Conservation (phyloP, 92 coral and sea anemone species). For the Heliopora coerulea region DNA sequence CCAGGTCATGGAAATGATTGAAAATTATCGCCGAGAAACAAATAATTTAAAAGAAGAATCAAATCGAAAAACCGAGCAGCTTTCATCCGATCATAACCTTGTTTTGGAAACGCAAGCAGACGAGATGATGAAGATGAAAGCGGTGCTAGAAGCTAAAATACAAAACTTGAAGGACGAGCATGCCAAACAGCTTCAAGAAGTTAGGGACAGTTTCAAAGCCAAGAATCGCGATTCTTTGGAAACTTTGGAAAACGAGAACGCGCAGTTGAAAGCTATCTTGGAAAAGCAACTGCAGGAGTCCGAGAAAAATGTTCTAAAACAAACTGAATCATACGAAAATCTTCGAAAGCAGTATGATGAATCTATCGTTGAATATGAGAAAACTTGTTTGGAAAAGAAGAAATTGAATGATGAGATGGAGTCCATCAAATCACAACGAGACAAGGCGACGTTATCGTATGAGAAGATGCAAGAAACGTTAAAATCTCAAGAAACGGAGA, state of each 20-base stretch:
- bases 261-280: constrained; percentile 77
- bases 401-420: constrained; percentile 54
- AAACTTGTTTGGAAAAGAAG: constrained; percentile 43
- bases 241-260: constrained; percentile 63
- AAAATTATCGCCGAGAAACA: constrained; percentile 69
- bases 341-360: constrained; percentile 32
- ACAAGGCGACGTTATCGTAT: constrained; percentile 36
- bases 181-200: constrained; percentile 62
- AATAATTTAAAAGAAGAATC: constrained; percentile 71
- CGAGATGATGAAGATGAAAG: constrained; percentile 53
- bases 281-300: constrained; percentile 86
- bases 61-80: constrained; percentile 60
- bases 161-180: constrained; percentile 61
- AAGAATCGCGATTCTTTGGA: constrained; percentile 66
- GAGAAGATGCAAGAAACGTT: constrained; percentile 48
- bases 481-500: constrained; percentile 35
- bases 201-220: constrained; percentile 63
- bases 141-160: constrained; percentile 61
- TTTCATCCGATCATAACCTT: constrained; percentile 70
- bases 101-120: constrained; percentile 51
- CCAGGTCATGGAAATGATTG: constrained; percentile 79
- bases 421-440: constrained; percentile 31
- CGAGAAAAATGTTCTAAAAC: constrained; percentile 67
- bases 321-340: constrained; percentile 53
- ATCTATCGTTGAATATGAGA: neutral